phyloP scores from a whole-genome alignment of 2,797 vertebrate species.

The Lacerta bilineata region DNA sequence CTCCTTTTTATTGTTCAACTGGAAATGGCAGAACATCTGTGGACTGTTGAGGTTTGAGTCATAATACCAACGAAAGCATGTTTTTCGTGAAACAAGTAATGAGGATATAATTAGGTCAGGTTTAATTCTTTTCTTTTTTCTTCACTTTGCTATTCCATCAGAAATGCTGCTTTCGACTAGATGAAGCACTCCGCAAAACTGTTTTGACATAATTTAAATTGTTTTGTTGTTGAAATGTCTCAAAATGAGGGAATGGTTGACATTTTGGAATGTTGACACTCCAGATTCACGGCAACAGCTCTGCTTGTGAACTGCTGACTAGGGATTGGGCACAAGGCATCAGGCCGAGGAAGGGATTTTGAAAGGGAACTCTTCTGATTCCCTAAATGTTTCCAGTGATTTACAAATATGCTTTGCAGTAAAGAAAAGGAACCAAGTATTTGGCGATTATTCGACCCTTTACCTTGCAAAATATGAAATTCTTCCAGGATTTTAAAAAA shows the following conservation, averaged over 20 bases:
- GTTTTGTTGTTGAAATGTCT: constrained; percentile 17
- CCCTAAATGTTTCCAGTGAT: neutral
- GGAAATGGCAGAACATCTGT: constrained; percentile 33
- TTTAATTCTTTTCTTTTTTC: neutral
- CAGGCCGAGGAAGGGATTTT: neutral
- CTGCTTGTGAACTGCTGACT: constrained; percentile 1
- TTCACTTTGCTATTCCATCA: constrained; percentile 11
- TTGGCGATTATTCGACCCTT: neutral
- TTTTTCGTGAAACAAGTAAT: constrained; percentile 36
- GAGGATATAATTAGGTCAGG: constrained; percentile 19
- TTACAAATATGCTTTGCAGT: constrained; percentile 2
- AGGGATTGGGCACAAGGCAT: neutral
- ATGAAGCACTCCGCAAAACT: constrained; percentile 29
- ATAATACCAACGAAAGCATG: constrained; percentile 35
- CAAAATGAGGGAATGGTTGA: constrained; percentile 18
- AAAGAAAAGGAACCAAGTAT: neutral
- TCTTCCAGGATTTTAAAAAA: neutral
- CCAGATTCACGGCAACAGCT: constrained; percentile 8
- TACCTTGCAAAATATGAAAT: neutral
- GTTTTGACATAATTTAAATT: constrained; percentile 29
- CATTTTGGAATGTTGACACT: constrained; percentile 25
- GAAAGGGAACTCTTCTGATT: constrained; percentile 1
- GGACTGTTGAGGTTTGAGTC: constrained; percentile 30
- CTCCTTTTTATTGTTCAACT: constrained; percentile 49
- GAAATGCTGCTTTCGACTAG: neutral